Percentiles rank a stretch among this genome's conserved stretches.
These are phyloP conservation scores for Sminthurides bifidus DNA, from an alignment of 1,140 invertebrate species.

Conservation along the genomic window DNA sequence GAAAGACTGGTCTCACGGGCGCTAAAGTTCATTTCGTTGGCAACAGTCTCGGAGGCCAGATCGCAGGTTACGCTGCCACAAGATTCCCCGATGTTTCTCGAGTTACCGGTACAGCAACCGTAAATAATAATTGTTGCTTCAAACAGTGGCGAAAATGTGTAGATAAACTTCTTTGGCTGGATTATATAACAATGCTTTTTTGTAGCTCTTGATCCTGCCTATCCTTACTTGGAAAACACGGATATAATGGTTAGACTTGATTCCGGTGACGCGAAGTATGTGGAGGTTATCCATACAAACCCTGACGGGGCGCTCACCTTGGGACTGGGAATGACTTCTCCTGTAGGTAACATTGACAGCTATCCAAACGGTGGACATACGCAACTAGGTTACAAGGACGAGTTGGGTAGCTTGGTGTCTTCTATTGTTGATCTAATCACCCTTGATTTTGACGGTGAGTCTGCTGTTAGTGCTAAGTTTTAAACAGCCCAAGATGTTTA, in stretches of 20 bases:
- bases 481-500: no score
- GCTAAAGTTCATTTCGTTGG: constrained; percentile 11
- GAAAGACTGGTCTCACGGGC: constrained; percentile 1
- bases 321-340: constrained; percentile 6
- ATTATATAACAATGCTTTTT: constrained; percentile 1
- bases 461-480: neutral
- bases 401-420: constrained; percentile 41
- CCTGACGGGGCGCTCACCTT: constrained; percentile 11
- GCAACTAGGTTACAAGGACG: neutral
- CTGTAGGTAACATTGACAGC: neutral
- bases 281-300: constrained; percentile 42
- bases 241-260: constrained; percentile 40
- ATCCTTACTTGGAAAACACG: constrained; percentile 42
- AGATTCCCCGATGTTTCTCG: neutral
- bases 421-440: constrained; percentile 35
- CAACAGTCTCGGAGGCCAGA: constrained; percentile 12
- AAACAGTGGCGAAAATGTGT: neutral
- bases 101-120: constrained; percentile 9
- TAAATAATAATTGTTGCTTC: neutral
- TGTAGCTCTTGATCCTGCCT: constrained; percentile 40
- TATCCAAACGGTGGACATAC: constrained; percentile 7
- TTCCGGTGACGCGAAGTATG: constrained; percentile 38
- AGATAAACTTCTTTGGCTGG: constrained; percentile 8
- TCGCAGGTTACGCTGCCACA: constrained; percentile 8
- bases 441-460: constrained; percentile 3